These are phyloP conservation scores for Pardosa pseudoannulata DNA, from an alignment of 2,888 invertebrate species.

Conservation along the genomic window DNA sequence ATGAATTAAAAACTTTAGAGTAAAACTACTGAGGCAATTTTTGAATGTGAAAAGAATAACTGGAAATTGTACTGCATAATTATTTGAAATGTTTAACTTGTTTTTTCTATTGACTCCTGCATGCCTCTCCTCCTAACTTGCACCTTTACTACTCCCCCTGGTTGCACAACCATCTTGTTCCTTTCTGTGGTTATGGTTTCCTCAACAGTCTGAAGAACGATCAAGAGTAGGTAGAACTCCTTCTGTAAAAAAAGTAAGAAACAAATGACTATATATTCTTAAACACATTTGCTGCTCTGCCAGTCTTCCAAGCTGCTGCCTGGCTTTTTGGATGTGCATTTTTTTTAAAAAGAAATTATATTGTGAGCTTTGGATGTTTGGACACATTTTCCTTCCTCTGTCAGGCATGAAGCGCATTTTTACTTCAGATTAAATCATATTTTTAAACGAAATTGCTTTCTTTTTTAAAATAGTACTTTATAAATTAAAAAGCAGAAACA, in stretches of 20 bases:
- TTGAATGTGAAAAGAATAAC: too few relatives aligned
- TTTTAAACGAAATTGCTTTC: too few relatives aligned
- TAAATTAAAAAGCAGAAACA: too few relatives aligned
- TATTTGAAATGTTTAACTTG: conserved; percentile 44
- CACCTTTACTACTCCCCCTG: conserved; percentile 54
- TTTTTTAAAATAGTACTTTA: too few relatives aligned
- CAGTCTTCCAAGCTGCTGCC: not conserved
- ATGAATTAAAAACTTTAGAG: too few relatives aligned
- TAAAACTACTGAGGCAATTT: too few relatives aligned
- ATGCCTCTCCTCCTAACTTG: conserved; percentile 57
- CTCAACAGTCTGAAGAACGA: conserved; percentile 53
- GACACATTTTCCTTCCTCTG: too few relatives aligned
- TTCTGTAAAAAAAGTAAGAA: conserved; percentile 69
- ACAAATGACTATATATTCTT: conserved; percentile 36
- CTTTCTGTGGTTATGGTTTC: conserved; percentile 28
- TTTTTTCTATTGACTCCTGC: conserved; percentile 51
- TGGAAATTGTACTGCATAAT: too few relatives aligned
- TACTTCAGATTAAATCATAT: too few relatives aligned
- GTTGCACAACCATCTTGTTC: conserved; percentile 50
- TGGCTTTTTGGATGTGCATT: not conserved
- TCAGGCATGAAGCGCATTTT: too few relatives aligned
- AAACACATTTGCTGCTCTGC: not conserved
- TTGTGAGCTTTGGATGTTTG: not conserved
- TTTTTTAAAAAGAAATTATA: not conserved
- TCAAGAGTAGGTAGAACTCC: conserved; percentile 71